Base-by-base conservation (phyloP, 1,140 invertebrate genomes). In the Paraescarpia echinospica region DNA sequence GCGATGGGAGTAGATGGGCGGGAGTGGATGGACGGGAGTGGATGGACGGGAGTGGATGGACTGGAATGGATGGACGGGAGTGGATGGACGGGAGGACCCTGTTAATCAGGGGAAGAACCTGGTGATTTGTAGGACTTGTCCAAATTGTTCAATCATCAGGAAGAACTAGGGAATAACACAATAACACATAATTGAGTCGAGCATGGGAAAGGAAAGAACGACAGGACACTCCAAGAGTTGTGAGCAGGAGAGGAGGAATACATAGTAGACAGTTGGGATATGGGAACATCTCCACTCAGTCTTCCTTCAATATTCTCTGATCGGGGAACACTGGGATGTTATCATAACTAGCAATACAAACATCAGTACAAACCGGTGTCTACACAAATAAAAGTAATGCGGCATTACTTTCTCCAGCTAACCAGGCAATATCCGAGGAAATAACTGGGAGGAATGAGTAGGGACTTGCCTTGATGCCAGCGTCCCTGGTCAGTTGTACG, bases 391-490 rank as follows among this genome's bases (percentile, higher is more conserved):
- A 51, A 51, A 51, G n/a, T 41, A 12, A 12, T 6, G 41, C 12
- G 41, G 59, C 22, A 18, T 77, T 77, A 77, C 27, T 77, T 90
- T 90, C 14, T 31, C 90, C 34, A 90, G 8, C 89, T 34, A 90
- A 33, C 8, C n/a, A n/a, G n/a, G n/a, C 41, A 41, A 41, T 12
- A 41, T 12, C 12, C 4, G 41, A 41, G 41, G 41, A 41, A 41
- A 12, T 41, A 12, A 41, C 41, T 41, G 41, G 34, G n/a, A 89
- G 41, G 41, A 41, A 4, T 6, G 41, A 41, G 41, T 90, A n/a
- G 33, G 14, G n/a, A 33, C 27, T 51, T 93, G 96, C 95, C 94
- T 96, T 96, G 33, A 96, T 92, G 92, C 95, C 95, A 9, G 93
- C 51, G 92, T 96, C 95, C 91, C 94, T 95, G 22, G 94, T 94